Base-by-base conservation (phyloP, 2,888 invertebrate species). In the Operophtera brumata region DNA sequence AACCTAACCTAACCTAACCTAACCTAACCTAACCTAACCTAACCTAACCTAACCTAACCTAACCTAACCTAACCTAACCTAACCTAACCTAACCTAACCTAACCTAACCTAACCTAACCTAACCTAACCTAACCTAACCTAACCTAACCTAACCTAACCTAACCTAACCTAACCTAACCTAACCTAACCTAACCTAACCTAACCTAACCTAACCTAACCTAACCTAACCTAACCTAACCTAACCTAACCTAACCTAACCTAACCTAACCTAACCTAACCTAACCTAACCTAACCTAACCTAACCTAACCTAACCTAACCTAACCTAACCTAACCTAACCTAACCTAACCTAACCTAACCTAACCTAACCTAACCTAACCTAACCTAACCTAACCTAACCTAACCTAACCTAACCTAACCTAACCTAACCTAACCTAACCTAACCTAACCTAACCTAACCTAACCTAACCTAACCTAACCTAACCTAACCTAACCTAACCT, bases 31-130 rank as follows among this genome's bases (percentile, higher is more conserved):
- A 20, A 20, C 20, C 20, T 64, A 59, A 60, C 60, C 60, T 60
- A 64, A 62, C 64, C 62, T 64, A 61, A 61, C 63, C 63, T 61
- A 63, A 63, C 60, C 60, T 63, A 60, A 60, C 60, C 63, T 63
- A 63, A 63, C 60, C 62, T 60, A 62, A 58, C 62, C 58, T 62
- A 56, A 60, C 58, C 57, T 62, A 60, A 63, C 63, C 61, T 60
- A 63, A 60, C 57, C 58, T 59, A 59, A 61, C 58, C 63, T 20
- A 20, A 20, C 20, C 20, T 20, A 20, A 20, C 20, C 4, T 59
- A 57, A 63, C 59, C 63, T 63, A 60, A 63, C 61, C 57, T 59
- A 59, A 57, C 52, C 52, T 55, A 55, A 57, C 57, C 57, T 57
- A 57, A 58, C 58, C 60, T 57, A 58, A 58, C 58, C 61, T 62